Evolutionary conservation across 1,140 invertebrate species (phyloP).

Genomic region (Telenomus remus): DNA sequence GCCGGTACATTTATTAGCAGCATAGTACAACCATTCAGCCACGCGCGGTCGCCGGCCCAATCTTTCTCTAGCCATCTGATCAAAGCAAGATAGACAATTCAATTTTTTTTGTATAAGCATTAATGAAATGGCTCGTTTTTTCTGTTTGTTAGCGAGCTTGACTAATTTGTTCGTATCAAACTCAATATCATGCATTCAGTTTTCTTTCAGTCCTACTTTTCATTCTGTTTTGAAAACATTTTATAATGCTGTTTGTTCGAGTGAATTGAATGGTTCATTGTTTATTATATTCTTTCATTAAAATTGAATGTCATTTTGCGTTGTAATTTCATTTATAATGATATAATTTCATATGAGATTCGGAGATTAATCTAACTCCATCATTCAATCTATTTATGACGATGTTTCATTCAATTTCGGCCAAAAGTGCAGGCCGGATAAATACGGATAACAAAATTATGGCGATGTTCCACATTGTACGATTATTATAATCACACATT

Average conservation of each 20-base stretch:
- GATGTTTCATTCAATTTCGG: too few relatives aligned
- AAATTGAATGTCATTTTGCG: too few relatives aligned
- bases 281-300: too few relatives aligned
- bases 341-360: too few relatives aligned
- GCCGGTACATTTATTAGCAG: conserved; percentile 41
- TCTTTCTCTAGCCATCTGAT: conserved; percentile 21
- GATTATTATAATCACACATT: conserved; percentile 22
- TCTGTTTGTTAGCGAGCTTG: conserved; percentile 1
- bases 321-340: too few relatives aligned
- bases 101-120: conserved; percentile 32
- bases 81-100: conserved; percentile 30
- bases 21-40: conserved; percentile 26
- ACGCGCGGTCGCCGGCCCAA: conserved; percentile 4
- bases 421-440: not conserved
- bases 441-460: conserved; percentile 14
- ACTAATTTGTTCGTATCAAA: not conserved
- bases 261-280: too few relatives aligned
- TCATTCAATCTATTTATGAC: too few relatives aligned
- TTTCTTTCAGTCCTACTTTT: too few relatives aligned
- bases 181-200: too few relatives aligned
- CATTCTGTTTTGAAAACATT: too few relatives aligned
- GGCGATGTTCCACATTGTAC: conserved; percentile 19
- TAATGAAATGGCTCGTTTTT: conserved; percentile 38
- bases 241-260: too few relatives aligned
- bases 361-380: too few relatives aligned